Base-by-base conservation (phyloP, 1,140 invertebrate species). In the Patella vulgata region DNA sequence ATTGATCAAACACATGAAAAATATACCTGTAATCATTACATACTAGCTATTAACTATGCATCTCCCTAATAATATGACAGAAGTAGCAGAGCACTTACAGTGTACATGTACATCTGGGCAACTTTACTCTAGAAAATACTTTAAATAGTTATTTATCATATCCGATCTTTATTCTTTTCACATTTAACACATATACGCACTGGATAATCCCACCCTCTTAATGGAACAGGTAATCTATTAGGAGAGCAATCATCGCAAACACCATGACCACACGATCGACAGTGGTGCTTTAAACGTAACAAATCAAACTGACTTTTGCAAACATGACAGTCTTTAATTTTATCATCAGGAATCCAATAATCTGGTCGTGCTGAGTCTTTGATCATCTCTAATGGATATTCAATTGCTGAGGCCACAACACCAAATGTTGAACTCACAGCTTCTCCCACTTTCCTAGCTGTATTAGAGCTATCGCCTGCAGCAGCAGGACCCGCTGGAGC, bases 261-360 rank as follows among this genome's bases (percentile, higher is more conserved):
- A 17, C 86, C 86, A 52, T 86, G 66, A 5, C 86, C 86, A 81
- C 86, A 87, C 9, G 79, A 78, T 61, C 92, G 86, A 75, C 92
- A 94, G 78, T 94, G 92, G 79, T 94, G 92, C 11, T 91, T 85
- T 1, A 84, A 63, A 19, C 88, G 78, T 65, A 86, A 84, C 2
- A 82, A 76, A 2, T 85, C 87, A 78, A 92, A 91, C 14, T 81
- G 71, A 14, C 76, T 72, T 1, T 88, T 76, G 78, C 92, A 94
- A 1, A 91, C 87, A 57, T 80, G 85, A 78, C 92, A 94, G 31
- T 84, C 79, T 4, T 82, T 86, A 17, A 91, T 87, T 70, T 91
- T 87, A 1, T 87, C 87, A 81, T 94, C 92, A 0, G 92, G 91
- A 31, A 90, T 87, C 92, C 92, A 94, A 77, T 94, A 94, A 1